Evolutionary conservation across 2,113 vertebrate species (phyloP).

Genomic region (Sebastes schlegelii): DNA sequence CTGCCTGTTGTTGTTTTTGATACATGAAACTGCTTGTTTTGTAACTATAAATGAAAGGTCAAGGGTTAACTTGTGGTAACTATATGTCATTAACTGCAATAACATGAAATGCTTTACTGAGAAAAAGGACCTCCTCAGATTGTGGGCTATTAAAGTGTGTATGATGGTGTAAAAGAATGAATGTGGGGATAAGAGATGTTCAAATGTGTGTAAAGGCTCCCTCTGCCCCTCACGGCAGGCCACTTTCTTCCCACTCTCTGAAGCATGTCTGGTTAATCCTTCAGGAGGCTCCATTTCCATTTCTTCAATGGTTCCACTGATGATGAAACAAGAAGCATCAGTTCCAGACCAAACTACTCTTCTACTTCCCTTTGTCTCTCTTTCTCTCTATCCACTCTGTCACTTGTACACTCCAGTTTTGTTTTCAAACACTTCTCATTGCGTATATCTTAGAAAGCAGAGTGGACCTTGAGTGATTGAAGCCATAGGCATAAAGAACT

Average conservation of each 20-base stretch:
- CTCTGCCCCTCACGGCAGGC: not conserved
- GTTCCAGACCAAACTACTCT: not conserved
- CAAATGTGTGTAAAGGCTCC: slow-evolving; percentile 25
- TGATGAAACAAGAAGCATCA: not conserved
- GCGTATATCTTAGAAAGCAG: slow-evolving; percentile 28
- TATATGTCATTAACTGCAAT: slow-evolving; percentile 67
- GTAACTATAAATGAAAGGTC: slow-evolving; percentile 49
- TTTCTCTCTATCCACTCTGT: not conserved
- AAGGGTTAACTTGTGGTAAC: slow-evolving; percentile 38
- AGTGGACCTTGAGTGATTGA: slow-evolving; percentile 28
- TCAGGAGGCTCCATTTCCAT: not conserved
- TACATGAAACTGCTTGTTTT: slow-evolving; percentile 43
- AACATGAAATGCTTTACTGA: slow-evolving; percentile 61
- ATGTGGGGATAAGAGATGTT: slow-evolving; percentile 30
- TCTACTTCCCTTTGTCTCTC: not conserved
- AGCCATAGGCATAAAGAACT: slow-evolving; percentile 39
- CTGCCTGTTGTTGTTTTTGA: slow-evolving; percentile 46
- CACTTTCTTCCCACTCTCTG: slow-evolving; percentile 17
- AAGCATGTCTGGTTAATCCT: slow-evolving; percentile 36
- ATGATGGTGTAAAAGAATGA: slow-evolving; percentile 42
- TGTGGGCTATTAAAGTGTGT: slow-evolving; percentile 42
- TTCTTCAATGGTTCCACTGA: slow-evolving; percentile 1
- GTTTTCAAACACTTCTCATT: slow-evolving; percentile 18
- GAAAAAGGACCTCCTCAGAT: slow-evolving; percentile 33
- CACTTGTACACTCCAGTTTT: slow-evolving; percentile 33